These are phyloP conservation scores for Otocyon megalotis DNA, from an alignment of 2,113 vertebrate genomes.

Conservation along the genomic window DNA sequence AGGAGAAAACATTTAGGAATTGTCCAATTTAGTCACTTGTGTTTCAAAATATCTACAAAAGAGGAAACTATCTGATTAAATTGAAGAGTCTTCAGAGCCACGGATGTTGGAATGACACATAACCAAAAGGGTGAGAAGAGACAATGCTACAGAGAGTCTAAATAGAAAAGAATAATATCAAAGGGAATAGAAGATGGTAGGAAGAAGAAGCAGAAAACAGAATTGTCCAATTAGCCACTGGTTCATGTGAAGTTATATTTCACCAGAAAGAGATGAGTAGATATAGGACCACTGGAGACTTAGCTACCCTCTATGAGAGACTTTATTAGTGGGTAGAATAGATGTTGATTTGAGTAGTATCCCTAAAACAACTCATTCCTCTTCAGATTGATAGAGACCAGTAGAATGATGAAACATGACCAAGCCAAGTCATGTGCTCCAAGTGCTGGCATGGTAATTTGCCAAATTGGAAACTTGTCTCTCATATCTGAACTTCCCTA, in stretches of 20 bases:
- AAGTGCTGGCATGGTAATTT: accelerated
- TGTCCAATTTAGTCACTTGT: neutral
- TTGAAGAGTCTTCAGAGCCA: neutral
- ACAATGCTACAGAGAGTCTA: neutral
- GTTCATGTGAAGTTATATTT: neutral
- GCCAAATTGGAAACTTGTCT: neutral
- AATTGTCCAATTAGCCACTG: neutral
- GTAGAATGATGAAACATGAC: neutral
- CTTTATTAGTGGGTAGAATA: neutral
- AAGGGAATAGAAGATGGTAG: neutral
- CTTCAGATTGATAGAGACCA: neutral
- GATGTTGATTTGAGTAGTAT: neutral
- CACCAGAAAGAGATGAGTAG: neutral
- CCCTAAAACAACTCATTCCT: neutral
- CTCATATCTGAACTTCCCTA: neutral
- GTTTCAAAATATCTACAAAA: neutral
- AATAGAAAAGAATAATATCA: neutral
- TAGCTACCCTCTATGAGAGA: neutral
- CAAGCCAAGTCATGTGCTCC: neutral
- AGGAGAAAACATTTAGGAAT: neutral
- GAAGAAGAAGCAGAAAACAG: neutral
- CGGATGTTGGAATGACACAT: neutral
- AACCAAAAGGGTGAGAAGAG: neutral
- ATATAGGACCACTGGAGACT: neutral
- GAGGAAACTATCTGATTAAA: neutral